Evolutionary conservation across 2,797 vertebrate genomes (phyloP), one percentile per base, ranked within the genome.

Genomic region (Liparis tanakae): DNA sequence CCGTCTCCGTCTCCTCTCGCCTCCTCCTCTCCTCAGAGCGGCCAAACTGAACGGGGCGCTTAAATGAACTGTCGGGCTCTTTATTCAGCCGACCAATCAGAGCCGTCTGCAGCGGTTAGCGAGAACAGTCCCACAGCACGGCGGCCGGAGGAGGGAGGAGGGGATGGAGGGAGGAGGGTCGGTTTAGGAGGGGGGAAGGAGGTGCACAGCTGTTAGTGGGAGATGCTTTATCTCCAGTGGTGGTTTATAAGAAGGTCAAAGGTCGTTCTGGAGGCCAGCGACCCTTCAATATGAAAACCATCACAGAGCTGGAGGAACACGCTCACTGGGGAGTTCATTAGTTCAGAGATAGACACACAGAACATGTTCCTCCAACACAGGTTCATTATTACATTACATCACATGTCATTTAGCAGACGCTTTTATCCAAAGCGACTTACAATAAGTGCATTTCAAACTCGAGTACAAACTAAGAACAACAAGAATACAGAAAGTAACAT

Each of bases 211-310:
- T 75, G 62, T 67, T 48, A 77, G 37, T n/a, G 72, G 10, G 56
- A 72, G 46, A 33, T 15, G 43, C 43, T 67, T 80, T 46, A 48
- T n/a, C n/a, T 67, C 39, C 15, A 39, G 37, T 10, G 43, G 14
- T 8, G 54, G 67, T 54, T 76, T 68, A 68, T 56, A 70, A 74
- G 36, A 43, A 78, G 70, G 77, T 71, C 66, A 70, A 50, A 61
- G 68, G 61, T 82, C 70, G 73, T 20, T 50, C 5, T 54, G 18
- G 22, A 55, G 60, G 34, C 37, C 70, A 56, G 15, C 6, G 53
- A 76, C 57, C 58, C 10, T 67, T 68, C 65, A 18, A 57, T 41
- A 67, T 20, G 12, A 56, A 70, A 66, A 43, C 48, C 50, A 46
- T 60, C 46, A 67, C 22, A 74, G 61, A 71, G 36, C 57, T 72